A percentile compares a stretch with the other conserved stretches of the same genome.
phyloP scores from a whole-genome alignment of 2,113 vertebrate species.

The zebrafish (Danio rerio) region DNA sequence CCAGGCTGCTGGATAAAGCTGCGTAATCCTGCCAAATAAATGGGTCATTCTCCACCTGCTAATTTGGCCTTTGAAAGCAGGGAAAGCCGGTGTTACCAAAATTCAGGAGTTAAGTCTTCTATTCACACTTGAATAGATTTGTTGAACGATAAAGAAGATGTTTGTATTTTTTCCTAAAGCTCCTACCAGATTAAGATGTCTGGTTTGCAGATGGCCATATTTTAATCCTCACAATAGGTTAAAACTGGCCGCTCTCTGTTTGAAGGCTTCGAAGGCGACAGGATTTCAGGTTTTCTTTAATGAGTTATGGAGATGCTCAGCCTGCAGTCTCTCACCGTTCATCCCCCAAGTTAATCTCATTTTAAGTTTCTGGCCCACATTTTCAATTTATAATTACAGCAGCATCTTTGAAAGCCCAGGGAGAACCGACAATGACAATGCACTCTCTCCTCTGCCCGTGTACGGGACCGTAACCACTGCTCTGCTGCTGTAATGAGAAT shows the following conservation, averaged over 20 bases:
- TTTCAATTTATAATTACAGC: slow-evolving; percentile 34
- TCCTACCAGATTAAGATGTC: neutral
- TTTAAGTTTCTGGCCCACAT: slow-evolving; percentile 1
- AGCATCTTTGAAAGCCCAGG: slow-evolving; percentile 19
- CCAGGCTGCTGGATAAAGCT: slow-evolving; percentile 35
- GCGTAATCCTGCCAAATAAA: slow-evolving; percentile 28
- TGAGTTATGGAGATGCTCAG: slow-evolving; percentile 27
- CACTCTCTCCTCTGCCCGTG: neutral
- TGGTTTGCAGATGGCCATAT: neutral
- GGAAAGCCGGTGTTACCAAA: neutral
- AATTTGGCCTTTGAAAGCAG: neutral
- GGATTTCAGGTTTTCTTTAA: neutral
- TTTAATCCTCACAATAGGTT: neutral
- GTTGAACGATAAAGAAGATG: too few relatives aligned
- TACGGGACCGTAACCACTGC: neutral
- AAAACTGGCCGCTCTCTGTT: neutral
- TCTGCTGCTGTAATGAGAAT: slow-evolving; percentile 1
- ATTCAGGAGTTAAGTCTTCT: neutral
- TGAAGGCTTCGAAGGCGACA: neutral
- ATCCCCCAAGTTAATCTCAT: slow-evolving; percentile 39
- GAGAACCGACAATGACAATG: neutral
- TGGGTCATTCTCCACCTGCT: slow-evolving; percentile 46
- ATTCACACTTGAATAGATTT: neutral
- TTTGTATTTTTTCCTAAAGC: slow-evolving; percentile 11
- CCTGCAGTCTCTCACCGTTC: neutral